Percentiles rank a stretch among this genome's conserved stretches.
phyloP scores from a whole-genome alignment of 2,113 vertebrate species.

The Engystomops pustulosus region DNA sequence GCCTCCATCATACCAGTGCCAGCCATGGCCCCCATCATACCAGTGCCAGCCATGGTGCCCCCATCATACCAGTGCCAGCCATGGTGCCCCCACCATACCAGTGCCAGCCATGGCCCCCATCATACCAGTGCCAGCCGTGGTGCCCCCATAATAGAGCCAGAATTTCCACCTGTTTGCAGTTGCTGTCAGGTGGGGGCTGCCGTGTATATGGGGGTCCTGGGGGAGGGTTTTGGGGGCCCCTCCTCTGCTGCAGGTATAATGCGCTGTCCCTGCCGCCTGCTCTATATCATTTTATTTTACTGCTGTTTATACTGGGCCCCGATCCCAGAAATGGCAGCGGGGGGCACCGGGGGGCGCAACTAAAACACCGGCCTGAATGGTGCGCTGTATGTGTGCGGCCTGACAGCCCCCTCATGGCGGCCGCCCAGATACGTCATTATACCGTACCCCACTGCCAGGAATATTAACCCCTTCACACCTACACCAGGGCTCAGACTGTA shows the following conservation, averaged over 20 bases:
- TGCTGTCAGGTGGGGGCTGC: too few relatives aligned
- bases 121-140: too few relatives aligned
- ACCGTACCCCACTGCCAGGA: neutral
- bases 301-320: slow-evolving; percentile 40
- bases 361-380: slow-evolving; percentile 8
- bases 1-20: too few relatives aligned
- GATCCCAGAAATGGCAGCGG: slow-evolving; percentile 25
- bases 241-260: slow-evolving; percentile 13
- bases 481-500: neutral
- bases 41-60: too few relatives aligned
- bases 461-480: neutral
- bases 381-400: neutral
- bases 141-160: too few relatives aligned
- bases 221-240: neutral
- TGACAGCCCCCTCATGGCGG: neutral
- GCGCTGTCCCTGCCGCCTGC: slow-evolving; percentile 19
- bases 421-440: slow-evolving; percentile 4
- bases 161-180: too few relatives aligned
- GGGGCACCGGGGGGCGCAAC: neutral
- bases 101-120: too few relatives aligned
- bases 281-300: slow-evolving; percentile 51
- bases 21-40: too few relatives aligned
- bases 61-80: too few relatives aligned
- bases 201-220: too few relatives aligned
- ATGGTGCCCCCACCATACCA: too few relatives aligned